Evolutionary conservation across 2,113 vertebrate species (phyloP).

Genomic region (Condylura cristata): DNA sequence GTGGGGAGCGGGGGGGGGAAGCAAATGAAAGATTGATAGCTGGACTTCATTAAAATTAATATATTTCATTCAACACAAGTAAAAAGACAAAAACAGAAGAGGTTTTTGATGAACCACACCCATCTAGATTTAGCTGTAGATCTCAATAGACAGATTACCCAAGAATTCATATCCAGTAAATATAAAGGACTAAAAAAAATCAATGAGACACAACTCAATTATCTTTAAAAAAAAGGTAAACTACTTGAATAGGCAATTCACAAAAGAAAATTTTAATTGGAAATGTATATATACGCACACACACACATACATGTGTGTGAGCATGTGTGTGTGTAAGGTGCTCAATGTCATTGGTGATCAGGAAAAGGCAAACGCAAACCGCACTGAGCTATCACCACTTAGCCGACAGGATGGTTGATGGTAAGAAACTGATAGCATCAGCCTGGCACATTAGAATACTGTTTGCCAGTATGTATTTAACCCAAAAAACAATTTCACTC

Average conservation of each 20-base stretch:
- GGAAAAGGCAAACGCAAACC: not conserved
- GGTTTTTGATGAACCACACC: not conserved
- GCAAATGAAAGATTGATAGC: not conserved
- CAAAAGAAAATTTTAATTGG: not conserved
- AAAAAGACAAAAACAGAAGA: not conserved
- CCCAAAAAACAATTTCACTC: not conserved
- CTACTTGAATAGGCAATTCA: not conserved
- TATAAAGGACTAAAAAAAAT: not conserved
- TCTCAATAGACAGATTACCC: not conserved
- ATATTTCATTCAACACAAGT: not conserved
- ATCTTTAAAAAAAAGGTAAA: not conserved
- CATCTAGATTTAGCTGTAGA: not conserved
- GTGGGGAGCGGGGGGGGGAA: not conserved
- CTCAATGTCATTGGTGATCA: not conserved
- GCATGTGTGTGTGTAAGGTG: not conserved
- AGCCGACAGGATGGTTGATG: not conserved
- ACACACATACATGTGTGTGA: no score
- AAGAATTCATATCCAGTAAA: not conserved
- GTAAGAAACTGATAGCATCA: not conserved
- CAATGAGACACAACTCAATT: not conserved
- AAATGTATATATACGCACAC: no score
- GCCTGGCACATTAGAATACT: not conserved
- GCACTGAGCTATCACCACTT: not conserved
- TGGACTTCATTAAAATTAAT: constrained; percentile 25
- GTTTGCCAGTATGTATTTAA: not conserved